phyloP scores from a whole-genome alignment of 2,797 vertebrate genomes.

The Sebastes matsubarae region DNA sequence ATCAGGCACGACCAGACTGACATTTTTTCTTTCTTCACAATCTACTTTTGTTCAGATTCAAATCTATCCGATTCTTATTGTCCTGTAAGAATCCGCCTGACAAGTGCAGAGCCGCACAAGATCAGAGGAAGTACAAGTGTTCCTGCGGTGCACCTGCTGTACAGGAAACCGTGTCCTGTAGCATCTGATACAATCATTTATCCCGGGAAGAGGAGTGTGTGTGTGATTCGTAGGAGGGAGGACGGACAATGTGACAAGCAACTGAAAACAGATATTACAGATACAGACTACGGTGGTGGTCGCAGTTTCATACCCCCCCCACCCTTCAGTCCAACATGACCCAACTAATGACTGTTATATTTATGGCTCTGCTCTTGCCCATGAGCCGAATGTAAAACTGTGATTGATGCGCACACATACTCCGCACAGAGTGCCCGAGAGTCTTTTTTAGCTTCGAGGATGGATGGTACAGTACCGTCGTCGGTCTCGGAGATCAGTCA shows the following conservation, averaged over 20 bases:
- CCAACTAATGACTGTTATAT: slow-evolving; percentile 8
- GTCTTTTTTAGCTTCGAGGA: neutral
- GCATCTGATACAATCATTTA: slow-evolving; percentile 1
- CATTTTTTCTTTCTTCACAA: neutral
- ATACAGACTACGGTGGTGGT: neutral
- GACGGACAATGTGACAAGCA: neutral
- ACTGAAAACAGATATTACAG: neutral
- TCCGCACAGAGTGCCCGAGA: neutral
- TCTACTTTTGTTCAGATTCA: neutral
- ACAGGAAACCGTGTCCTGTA: neutral
- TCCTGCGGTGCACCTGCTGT: neutral
- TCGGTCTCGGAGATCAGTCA: neutral
- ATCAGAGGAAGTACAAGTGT: neutral
- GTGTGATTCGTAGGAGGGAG: neutral
- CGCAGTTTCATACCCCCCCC: neutral
- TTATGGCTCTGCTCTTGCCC: neutral
- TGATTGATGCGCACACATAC: neutral
- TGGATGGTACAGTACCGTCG: neutral
- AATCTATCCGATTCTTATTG: neutral
- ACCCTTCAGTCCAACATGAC: neutral
- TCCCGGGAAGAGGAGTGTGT: neutral
- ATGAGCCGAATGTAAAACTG: neutral
- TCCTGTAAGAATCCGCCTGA: neutral
- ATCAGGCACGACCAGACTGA: too few relatives aligned
- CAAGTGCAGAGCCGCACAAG: neutral